phyloP scores from a whole-genome alignment of 2,113 vertebrate species.

The Petaurus breviceps region DNA sequence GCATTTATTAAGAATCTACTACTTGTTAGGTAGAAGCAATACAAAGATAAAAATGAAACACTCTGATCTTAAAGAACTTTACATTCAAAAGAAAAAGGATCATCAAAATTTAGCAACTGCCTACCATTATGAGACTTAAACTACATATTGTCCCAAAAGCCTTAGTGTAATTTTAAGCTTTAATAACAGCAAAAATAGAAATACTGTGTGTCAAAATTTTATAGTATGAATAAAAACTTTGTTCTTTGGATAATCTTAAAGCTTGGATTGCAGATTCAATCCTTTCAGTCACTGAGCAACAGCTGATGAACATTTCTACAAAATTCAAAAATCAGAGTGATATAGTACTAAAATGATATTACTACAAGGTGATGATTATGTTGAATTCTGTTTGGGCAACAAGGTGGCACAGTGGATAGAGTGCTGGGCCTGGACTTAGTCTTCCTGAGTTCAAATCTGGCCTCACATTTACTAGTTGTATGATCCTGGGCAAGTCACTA shows the following conservation, averaged over 20 bases:
- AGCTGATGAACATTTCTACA: neutral
- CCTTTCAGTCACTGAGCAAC: neutral
- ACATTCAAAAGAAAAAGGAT: neutral
- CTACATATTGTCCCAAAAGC: neutral
- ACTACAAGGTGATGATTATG: neutral
- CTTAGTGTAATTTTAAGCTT: neutral
- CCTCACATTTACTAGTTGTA: no score
- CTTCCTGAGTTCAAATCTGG: no score
- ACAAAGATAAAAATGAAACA: neutral
- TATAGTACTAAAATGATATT: neutral
- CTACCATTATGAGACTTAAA: neutral
- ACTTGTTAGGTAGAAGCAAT: neutral
- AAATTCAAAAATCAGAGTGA: neutral
- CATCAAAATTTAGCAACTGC: neutral
- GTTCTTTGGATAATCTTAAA: neutral
- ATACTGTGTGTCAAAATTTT: neutral
- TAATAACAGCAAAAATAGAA: neutral
- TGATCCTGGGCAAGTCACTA: no score
- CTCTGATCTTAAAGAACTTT: neutral
- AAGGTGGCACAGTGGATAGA: neutral
- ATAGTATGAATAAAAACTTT: neutral
- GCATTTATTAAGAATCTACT: neutral
- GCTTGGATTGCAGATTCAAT: neutral
- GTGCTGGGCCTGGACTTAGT: neutral
- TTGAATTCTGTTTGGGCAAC: neutral